Evolutionary conservation across 2,113 vertebrate genomes (phyloP).

Genomic region (Drymodes brunneopygia): DNA sequence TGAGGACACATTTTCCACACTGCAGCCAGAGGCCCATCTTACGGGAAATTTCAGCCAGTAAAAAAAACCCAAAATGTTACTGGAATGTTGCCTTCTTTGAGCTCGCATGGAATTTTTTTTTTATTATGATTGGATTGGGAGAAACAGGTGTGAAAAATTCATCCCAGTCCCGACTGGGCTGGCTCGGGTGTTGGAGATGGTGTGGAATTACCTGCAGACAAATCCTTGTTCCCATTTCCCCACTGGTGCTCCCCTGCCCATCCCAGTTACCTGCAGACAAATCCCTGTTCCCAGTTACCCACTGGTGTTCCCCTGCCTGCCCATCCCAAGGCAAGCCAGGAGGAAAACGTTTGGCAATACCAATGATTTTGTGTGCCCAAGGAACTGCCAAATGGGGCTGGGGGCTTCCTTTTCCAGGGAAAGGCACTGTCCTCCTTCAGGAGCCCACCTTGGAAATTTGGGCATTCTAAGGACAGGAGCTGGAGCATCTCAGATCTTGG

Average conservation of each 20-base stretch:
- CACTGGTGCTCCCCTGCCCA: too few species aligned
- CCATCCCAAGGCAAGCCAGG: not conserved
- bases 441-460: not conserved
- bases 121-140: constrained; percentile 38
- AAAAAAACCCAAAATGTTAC: not conserved
- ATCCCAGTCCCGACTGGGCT: not conserved
- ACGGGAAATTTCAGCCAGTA: constrained; percentile 20
- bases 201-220: not conserved
- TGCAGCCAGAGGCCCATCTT: constrained; percentile 14
- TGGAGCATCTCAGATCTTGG: not conserved
- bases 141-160: constrained; percentile 59
- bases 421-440: not conserved
- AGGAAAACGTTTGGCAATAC: not conserved
- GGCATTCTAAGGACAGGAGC: fast-evolving
- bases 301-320: not conserved
- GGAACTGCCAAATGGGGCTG: not conserved
- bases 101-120: not conserved
- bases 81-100: constrained; percentile 29
- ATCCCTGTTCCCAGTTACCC: too few species aligned
- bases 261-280: too few species aligned
- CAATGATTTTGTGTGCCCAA: not conserved
- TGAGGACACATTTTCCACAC: constrained; percentile 59
- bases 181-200: not conserved
- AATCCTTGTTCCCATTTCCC: too few species aligned
- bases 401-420: not conserved